phyloP scores from a whole-genome alignment of 2,888 invertebrate genomes.

The Andrena dorsata region DNA sequence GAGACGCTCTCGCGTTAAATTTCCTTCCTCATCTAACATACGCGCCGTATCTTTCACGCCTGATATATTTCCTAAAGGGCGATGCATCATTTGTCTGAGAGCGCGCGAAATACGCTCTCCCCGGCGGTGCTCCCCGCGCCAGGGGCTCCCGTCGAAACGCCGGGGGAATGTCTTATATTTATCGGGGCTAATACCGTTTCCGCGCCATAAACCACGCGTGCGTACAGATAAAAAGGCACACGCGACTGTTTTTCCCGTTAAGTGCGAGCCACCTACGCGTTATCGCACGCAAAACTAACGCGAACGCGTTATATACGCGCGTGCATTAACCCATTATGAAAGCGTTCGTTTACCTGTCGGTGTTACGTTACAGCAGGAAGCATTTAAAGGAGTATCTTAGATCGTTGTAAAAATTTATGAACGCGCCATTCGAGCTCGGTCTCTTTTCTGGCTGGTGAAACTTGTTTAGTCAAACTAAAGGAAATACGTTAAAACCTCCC shows the following conservation, averaged over 20 bases:
- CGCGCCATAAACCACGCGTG: constrained; percentile 43
- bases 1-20: constrained; percentile 50
- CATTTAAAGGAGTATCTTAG: constrained; percentile 16
- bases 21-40: constrained; percentile 33
- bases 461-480: not conserved
- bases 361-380: constrained; percentile 54
- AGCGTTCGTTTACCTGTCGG: constrained; percentile 43
- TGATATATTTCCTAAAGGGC: constrained; percentile 54
- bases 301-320: constrained; percentile 36
- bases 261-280: constrained; percentile 24
- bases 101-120: constrained; percentile 11
- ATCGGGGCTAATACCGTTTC: constrained; percentile 54
- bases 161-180: constrained; percentile 21
- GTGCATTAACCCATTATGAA: constrained; percentile 49
- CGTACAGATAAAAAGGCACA: constrained; percentile 10
- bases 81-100: constrained; percentile 57
- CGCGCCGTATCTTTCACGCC: constrained; percentile 49
- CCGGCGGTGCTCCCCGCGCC: not conserved
- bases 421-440: not conserved
- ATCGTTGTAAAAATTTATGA: constrained; percentile 18
- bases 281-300: constrained; percentile 38
- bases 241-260: constrained; percentile 41
- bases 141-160: not conserved
- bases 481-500: too few relatives aligned
- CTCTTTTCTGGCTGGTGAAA: not conserved